Percentiles rank a stretch among this genome's conserved stretches.
Evolutionary conservation across 1,140 invertebrate genomes (phyloP).

Genomic region (Leucophenga varia): DNA sequence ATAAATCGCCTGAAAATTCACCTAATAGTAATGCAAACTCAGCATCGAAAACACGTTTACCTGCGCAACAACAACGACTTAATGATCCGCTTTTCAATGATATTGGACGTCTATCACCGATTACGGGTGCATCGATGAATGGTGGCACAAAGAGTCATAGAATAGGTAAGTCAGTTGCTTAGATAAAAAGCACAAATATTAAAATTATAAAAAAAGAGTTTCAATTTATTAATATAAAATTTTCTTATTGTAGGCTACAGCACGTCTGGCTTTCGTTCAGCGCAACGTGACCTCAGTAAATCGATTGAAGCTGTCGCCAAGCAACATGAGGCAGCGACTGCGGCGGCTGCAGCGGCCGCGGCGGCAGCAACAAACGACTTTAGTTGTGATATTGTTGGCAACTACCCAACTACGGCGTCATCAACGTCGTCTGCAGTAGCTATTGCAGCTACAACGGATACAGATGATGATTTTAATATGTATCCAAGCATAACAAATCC

Average conservation of each 20-base stretch:
- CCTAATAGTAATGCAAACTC: constrained; percentile 34
- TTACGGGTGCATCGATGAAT: too few species aligned
- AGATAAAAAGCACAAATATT: too few species aligned
- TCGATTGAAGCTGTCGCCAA: constrained; percentile 48
- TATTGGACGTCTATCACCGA: constrained; percentile 21
- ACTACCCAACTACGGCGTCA: constrained; percentile 18
- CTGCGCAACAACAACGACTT: constrained; percentile 29
- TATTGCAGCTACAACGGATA: constrained; percentile 26
- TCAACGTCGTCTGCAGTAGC: constrained; percentile 13
- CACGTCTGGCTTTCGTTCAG: constrained; percentile 20
- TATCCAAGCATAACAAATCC: constrained; percentile 21
- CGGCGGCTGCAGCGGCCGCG: constrained; percentile 31
- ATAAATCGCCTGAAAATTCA: constrained; percentile 61
- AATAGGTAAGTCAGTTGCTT: too few species aligned
- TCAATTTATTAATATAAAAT: too few species aligned
- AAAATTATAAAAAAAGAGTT: too few species aligned
- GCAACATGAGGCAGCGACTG: constrained; percentile 19
- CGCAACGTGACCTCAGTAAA: constrained; percentile 53
- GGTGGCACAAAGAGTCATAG: too few species aligned
- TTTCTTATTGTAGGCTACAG: too few species aligned
- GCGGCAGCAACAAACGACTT: constrained; percentile 23
- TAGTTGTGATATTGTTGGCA: constrained; percentile 41
- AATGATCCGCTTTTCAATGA: constrained; percentile 53
- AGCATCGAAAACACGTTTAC: constrained; percentile 45
- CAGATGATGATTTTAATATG: constrained; percentile 19